Base-by-base conservation (phyloP, 2,113 vertebrate genomes). In the Phrynocephalus versicolor region DNA sequence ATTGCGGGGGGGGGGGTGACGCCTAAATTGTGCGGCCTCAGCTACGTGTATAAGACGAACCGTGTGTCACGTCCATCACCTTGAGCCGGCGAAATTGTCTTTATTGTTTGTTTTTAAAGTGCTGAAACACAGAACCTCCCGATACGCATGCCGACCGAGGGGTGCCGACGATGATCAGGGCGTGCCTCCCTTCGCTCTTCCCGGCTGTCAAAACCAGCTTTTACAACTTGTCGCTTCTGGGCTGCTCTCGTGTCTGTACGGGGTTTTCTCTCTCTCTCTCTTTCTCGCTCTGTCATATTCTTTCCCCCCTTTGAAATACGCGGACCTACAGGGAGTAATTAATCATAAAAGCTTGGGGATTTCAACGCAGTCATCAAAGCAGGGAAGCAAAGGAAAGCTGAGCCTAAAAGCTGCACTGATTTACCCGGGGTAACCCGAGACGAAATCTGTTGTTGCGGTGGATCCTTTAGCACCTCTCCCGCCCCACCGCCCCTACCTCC, bases 351-450 rank as follows among this genome's bases (percentile, higher is more conserved):
- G 97, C 97, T 97, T 94, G 93, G 96, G 97, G 97, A 97, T 96
- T 97, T 97, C 94, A 96, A 95, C 95, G 96, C 93, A 96, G 96
- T 96, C 96, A 95, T 97, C 94, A 96, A 95, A 96, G 97, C 95
- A 95, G 93, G 92, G 96, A 97, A 96, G 96, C 95, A 92, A 91
- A 94, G 96, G 97, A 97, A 98, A 97, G 96, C 96, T 97, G 97
- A 98, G 96, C 97, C 97, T 98, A 97, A 98, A 98, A 98, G 97
- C 97, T 96, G 95, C 95, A 94, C 96, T 97, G 97, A 97, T 97
- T n/a, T 96, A 95, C 96, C 95, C 94, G 30, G 94, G 94, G 98
- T 97, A 98, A 99, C 97, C 94, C 94, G 97, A 98, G 96, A 97
- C 96, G 96, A 97, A 98, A 98, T 98, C 98, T 96, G 98, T 98